Evolutionary conservation across 2,888 invertebrate genomes (phyloP), one percentile per base, ranked within the genome.

Genomic region (Drosophila longiperda): DNA sequence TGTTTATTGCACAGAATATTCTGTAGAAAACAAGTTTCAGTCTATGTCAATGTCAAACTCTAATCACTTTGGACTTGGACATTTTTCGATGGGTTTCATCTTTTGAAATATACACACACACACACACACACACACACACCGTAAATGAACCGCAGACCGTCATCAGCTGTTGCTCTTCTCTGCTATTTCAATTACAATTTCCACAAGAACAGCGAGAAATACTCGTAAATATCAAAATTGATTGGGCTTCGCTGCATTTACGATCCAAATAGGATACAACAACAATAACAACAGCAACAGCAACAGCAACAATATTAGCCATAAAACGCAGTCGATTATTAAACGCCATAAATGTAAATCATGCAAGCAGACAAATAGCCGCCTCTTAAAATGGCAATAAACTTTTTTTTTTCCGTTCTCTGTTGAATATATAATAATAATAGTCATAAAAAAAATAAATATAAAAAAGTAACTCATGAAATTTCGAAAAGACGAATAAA

Each of bases 271-370:
- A 45, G 57, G 48, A 33, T 17, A 6, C 38, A 38, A 15, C 38
- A 38, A 45, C 69, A 77, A 42, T 36, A 64, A 26, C 61, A 73
- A 48, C 62, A 70, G 2, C 11, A 42, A 5, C 50, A 62, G 17
- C 64, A 66, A 48, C 66, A 68, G 1, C 7, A 45, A 15, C 45
- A 45, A 23, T 81, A 81, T 84, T 82, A 79, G 76, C 70, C 88
- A 85, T 87, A 79, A 84, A 89, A 89, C 65, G 69, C 73, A 69
- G 53, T 70, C 87, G 87, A 87, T 87, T 83, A 88, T 89, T 85
- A 79, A 89, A 89, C 32, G 63, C 81, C 73, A 83, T 86, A 86
- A 88, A 86, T 82, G 80, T 85, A 77, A 88, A 88, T 87, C 71
- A 76, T 67, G 53, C 52, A 61, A 53, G 29, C 54, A 50, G 53